phyloP scores from a whole-genome alignment of 2,113 vertebrate species.

The Pomatorhinus ruficollis region DNA sequence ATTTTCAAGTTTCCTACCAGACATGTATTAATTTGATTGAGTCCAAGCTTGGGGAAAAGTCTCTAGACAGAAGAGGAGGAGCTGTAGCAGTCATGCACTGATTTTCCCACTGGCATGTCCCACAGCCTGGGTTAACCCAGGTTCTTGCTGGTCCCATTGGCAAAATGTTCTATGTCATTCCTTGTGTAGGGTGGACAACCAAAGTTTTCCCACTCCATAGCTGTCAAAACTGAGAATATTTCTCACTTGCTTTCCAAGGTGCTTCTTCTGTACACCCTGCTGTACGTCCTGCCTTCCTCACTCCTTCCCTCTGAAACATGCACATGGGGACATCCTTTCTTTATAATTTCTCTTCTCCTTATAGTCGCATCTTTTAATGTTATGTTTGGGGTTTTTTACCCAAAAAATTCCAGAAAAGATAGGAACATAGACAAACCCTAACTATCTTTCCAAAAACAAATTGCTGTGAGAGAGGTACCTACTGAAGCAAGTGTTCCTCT shows the following conservation, averaged over 20 bases:
- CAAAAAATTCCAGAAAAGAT: background rate
- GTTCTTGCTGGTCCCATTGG: background rate
- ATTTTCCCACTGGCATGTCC: background rate
- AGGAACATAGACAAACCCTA: background rate
- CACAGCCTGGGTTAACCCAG: background rate
- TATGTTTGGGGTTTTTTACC: background rate
- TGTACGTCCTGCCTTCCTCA: background rate
- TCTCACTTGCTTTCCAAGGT: background rate
- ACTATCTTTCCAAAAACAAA: background rate
- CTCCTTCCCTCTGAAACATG: background rate
- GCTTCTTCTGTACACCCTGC: background rate
- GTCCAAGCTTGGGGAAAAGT: background rate
- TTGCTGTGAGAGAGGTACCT: background rate
- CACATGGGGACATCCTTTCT: background rate
- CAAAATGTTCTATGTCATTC: background rate
- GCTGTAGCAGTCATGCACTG: background rate
- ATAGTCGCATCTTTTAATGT: background rate
- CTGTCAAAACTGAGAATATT: background rate
- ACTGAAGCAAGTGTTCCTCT: background rate
- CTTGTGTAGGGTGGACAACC: rapidly evolving
- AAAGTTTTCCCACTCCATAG: background rate
- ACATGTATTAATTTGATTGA: background rate
- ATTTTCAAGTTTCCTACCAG: constrained; percentile 15
- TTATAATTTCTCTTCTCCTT: background rate
- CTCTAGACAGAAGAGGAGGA: background rate